phyloP scores from a whole-genome alignment of 2,888 invertebrate genomes.

The Campoplex capitator region DNA sequence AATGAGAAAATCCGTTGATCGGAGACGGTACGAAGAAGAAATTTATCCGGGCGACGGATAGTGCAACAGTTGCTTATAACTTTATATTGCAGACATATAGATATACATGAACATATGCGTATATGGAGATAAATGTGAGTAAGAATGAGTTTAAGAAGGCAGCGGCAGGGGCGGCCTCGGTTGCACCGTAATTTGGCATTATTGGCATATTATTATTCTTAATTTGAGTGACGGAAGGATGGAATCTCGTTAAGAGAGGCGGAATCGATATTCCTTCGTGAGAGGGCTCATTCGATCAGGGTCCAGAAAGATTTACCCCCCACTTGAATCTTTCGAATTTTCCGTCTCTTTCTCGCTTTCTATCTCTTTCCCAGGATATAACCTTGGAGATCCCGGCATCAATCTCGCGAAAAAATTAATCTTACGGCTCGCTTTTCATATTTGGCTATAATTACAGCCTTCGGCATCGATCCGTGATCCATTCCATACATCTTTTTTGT shows the following conservation, averaged over 20 bases:
- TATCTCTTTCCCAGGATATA: constrained; percentile 70
- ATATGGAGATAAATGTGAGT: constrained; percentile 7
- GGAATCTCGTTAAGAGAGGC: constrained; percentile 84
- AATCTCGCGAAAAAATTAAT: constrained; percentile 85
- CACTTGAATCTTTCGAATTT: constrained; percentile 43
- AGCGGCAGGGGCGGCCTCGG: constrained; percentile 68
- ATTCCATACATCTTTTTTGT: constrained; percentile 70
- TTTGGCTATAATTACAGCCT: constrained; percentile 85
- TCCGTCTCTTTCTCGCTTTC: constrained; percentile 49
- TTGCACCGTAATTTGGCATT: constrained; percentile 81
- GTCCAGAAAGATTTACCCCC: constrained; percentile 60
- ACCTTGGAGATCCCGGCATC: constrained; percentile 83
- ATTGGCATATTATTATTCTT: constrained; percentile 84
- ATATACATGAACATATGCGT: not conserved
- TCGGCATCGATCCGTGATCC: constrained; percentile 77
- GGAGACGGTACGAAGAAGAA: constrained; percentile 41
- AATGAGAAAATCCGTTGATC: constrained; percentile 8
- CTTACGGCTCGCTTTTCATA: constrained; percentile 83
- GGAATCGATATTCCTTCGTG: constrained; percentile 78
- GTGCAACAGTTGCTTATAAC: constrained; percentile 47
- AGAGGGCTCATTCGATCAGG: constrained; percentile 70
- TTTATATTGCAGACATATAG: not conserved
- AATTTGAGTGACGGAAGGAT: constrained; percentile 83
- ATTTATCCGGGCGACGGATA: constrained; percentile 50
- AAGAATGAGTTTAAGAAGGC: constrained; percentile 54